phyloP scores from a whole-genome alignment of 1,140 invertebrate genomes.

The Drosophila rufa region DNA sequence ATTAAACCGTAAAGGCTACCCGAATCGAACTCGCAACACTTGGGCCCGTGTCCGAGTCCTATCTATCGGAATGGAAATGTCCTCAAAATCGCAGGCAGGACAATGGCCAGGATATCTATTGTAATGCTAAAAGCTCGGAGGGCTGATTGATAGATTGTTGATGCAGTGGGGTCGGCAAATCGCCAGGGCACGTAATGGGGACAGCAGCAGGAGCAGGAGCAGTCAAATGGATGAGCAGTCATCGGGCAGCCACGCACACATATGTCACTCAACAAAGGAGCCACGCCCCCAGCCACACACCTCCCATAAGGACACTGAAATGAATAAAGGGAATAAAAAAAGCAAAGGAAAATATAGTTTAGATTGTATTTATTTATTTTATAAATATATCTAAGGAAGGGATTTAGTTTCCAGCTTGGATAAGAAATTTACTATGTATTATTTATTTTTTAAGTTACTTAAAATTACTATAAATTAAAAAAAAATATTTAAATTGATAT shows the following conservation, averaged over 20 bases:
- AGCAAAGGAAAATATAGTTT: too few species aligned
- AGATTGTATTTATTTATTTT: too few species aligned
- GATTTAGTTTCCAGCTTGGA: too few species aligned
- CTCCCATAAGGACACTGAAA: not conserved
- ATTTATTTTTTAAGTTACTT: too few species aligned
- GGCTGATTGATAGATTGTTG: conserved; percentile 48
- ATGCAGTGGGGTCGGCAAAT: conserved; percentile 11
- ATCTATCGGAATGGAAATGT: conserved; percentile 38
- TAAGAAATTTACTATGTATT: too few species aligned
- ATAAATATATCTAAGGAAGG: too few species aligned
- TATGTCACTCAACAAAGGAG: conserved; percentile 75
- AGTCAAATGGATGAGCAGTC: conserved; percentile 79
- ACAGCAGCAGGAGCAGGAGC: conserved; percentile 34
- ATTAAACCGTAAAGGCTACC: conserved; percentile 56
- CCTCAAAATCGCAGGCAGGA: conserved; percentile 33
- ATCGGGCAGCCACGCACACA: conserved; percentile 69
- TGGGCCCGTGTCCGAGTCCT: conserved; percentile 22
- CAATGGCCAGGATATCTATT: conserved; percentile 57
- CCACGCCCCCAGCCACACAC: conserved; percentile 9
- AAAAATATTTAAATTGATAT: too few species aligned
- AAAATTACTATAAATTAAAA: too few species aligned
- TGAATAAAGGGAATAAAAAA: not conserved
- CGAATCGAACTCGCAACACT: conserved; percentile 24
- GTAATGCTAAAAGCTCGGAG: conserved; percentile 61
- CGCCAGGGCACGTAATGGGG: conserved; percentile 21